phyloP scores from a whole-genome alignment of 2,113 vertebrate genomes.

The Thunnus thynnus region DNA sequence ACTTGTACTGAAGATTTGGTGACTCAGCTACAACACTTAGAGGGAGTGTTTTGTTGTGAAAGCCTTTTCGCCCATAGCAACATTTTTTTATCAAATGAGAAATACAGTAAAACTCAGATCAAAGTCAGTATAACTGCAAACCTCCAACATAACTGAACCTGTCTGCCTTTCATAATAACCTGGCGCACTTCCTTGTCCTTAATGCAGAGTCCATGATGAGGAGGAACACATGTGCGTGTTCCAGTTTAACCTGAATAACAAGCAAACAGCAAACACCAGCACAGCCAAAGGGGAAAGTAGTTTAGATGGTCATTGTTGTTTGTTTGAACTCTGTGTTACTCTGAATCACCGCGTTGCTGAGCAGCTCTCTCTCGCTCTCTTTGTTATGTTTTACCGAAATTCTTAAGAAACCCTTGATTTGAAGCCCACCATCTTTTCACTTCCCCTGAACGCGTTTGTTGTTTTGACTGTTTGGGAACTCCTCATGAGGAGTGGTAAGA shows the following conservation, averaged over 20 bases:
- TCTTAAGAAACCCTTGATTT: slow-evolving; percentile 24
- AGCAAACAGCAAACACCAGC: slow-evolving; percentile 17
- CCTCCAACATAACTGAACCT: slow-evolving; percentile 26
- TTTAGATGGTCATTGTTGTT: slow-evolving; percentile 49
- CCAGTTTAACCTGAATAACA: slow-evolving; percentile 59
- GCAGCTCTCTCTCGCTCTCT: neutral
- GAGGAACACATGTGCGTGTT: slow-evolving; percentile 29
- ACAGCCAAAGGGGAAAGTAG: slow-evolving; percentile 6
- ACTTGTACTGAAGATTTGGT: slow-evolving; percentile 12
- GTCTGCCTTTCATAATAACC: slow-evolving; percentile 26
- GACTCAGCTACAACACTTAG: slow-evolving; percentile 22
- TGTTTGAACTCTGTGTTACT: slow-evolving; percentile 31
- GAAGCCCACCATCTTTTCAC: slow-evolving; percentile 38
- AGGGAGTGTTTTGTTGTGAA: slow-evolving; percentile 70
- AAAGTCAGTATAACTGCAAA: slow-evolving; percentile 16
- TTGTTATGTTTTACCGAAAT: neutral
- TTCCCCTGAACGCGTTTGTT: slow-evolving; percentile 10
- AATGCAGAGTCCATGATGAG: slow-evolving; percentile 23
- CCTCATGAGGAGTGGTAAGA: slow-evolving; percentile 52
- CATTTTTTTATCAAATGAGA: slow-evolving; percentile 50
- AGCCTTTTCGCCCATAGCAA: slow-evolving; percentile 67
- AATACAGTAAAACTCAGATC: slow-evolving; percentile 48
- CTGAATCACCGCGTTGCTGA: neutral
- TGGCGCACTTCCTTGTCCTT: slow-evolving; percentile 5
- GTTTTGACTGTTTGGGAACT: slow-evolving; percentile 35